These are phyloP conservation scores for Natrix natrix DNA, from an alignment of 2,797 vertebrate species.

Conservation along the genomic window DNA sequence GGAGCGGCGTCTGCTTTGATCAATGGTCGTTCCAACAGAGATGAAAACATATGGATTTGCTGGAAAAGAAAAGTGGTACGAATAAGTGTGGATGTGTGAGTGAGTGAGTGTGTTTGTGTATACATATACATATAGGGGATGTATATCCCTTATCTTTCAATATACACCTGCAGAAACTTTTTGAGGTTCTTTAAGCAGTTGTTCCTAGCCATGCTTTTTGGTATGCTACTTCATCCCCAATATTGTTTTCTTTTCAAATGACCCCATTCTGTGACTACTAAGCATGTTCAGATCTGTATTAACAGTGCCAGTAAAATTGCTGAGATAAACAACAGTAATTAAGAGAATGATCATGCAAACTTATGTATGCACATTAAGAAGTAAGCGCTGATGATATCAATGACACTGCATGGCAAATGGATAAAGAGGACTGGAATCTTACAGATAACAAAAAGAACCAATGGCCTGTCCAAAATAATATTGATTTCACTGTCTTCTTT, in stretches of 20 bases:
- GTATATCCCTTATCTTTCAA: fast-evolving
- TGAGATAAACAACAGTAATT: neutral
- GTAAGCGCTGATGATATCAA: neutral
- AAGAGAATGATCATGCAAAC: neutral
- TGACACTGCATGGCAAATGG: neutral
- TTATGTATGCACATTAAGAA: neutral
- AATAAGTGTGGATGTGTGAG: fast-evolving
- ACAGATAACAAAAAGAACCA: neutral
- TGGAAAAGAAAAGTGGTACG: slow-evolving; percentile 34
- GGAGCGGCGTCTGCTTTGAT: slow-evolving; percentile 64
- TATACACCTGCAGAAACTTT: fast-evolving
- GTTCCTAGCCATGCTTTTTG: neutral
- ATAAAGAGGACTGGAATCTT: neutral
- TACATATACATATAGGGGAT: fast-evolving
- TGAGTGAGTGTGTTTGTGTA: neutral
- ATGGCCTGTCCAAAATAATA: neutral
- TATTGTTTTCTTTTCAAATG: neutral
- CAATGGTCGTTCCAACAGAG: slow-evolving; percentile 70
- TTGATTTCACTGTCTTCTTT: neutral
- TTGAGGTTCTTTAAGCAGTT: neutral
- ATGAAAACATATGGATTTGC: slow-evolving; percentile 76
- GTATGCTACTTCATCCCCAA: neutral
- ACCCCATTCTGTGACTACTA: neutral
- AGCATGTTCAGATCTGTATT: neutral
- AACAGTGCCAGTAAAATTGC: neutral